These are phyloP conservation scores for Cheilosia grossa DNA, from an alignment of 2,888 invertebrate genomes.

Conservation along the genomic window DNA sequence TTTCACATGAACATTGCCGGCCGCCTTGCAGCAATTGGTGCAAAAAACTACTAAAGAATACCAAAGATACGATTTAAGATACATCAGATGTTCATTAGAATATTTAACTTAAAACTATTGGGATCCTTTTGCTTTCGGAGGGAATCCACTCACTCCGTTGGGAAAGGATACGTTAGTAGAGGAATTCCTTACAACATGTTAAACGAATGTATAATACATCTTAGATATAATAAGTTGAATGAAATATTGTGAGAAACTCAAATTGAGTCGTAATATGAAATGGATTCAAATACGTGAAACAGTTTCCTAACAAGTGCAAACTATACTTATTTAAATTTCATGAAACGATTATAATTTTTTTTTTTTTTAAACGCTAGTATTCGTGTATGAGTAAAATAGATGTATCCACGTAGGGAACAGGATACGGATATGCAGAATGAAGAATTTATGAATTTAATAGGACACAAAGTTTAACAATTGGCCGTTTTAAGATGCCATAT, in stretches of 20 bases:
- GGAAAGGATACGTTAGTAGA: constrained; percentile 1
- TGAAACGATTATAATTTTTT: no score
- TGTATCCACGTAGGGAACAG: no score
- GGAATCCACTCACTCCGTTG: constrained; percentile 22
- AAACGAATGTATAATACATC: not conserved
- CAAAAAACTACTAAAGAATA: not conserved
- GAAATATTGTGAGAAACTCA: not conserved
- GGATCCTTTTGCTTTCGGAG: constrained; percentile 19
- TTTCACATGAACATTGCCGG: constrained; percentile 13
- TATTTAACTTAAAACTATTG: constrained; percentile 8
- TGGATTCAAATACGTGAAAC: not conserved
- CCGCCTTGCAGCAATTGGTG: constrained; percentile 21
- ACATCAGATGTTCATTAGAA: not conserved
- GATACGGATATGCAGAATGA: not conserved
- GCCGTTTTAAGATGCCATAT: constrained; percentile 22
- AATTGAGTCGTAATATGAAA: not conserved
- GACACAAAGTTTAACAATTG: constrained; percentile 22
- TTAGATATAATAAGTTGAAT: not conserved
- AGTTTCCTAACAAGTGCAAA: not conserved
- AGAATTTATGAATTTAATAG: not conserved
- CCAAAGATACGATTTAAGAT: not conserved
- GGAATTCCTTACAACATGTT: not conserved
- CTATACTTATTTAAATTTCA: not conserved
- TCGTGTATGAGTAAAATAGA: not conserved
- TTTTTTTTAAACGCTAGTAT: not conserved